Evolutionary conservation across 2,888 invertebrate genomes (phyloP).

Genomic region (Periphyllus acericola): DNA sequence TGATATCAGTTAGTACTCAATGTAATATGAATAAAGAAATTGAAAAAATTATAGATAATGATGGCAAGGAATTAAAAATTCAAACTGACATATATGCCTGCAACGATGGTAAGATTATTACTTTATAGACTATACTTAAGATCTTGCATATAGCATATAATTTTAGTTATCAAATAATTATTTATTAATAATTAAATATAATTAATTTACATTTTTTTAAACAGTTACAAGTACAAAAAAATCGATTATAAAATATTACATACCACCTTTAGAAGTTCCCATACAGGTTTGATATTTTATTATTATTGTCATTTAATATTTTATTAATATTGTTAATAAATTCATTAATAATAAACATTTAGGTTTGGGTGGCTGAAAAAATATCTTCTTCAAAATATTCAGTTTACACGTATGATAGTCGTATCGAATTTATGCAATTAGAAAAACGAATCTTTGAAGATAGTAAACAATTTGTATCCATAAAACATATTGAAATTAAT

Average conservation of each 20-base stretch:
- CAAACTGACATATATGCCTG: not conserved
- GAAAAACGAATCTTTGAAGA: constrained; percentile 44
- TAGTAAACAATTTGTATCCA: constrained; percentile 6
- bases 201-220: not conserved
- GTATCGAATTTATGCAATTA: constrained; percentile 24
- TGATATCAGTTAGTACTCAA: constrained; percentile 38
- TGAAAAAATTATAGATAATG: not conserved
- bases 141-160: too few relatives aligned
- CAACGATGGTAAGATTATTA: not conserved
- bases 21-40: constrained; percentile 33
- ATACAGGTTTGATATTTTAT: constrained; percentile 16
- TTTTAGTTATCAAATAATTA: too few relatives aligned
- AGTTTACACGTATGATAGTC: constrained; percentile 32
- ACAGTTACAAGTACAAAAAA: not conserved
- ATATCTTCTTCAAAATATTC: constrained; percentile 35
- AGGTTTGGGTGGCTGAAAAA: constrained; percentile 57
- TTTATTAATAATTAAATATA: too few relatives aligned
- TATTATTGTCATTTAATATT: not conserved
- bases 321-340: not conserved
- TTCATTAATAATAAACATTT: not conserved
- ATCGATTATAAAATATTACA: constrained; percentile 7
- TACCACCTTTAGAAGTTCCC: constrained; percentile 15
- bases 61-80: not conserved
- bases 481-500: constrained; percentile 19
- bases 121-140: not conserved